These are phyloP conservation scores for Brachypterus glaber DNA, from an alignment of 2,888 invertebrate genomes.

Conservation along the genomic window DNA sequence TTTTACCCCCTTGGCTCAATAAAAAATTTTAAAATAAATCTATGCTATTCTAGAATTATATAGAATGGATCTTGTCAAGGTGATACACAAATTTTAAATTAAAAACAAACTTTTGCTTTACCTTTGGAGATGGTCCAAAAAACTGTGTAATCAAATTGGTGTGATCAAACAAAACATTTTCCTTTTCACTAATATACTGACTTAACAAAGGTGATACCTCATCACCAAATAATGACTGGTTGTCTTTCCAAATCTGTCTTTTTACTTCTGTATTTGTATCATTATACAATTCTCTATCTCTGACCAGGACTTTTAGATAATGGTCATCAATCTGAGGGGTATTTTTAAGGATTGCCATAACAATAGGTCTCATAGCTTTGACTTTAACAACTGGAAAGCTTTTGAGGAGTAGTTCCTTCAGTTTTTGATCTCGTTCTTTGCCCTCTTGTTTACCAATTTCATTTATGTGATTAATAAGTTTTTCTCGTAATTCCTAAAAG, in stretches of 20 bases:
- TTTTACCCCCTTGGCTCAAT: too few relatives aligned
- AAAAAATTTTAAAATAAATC: too few relatives aligned
- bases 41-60: too few relatives aligned
- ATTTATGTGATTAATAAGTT: constrained; percentile 70
- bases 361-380: constrained; percentile 82
- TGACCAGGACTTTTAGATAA: constrained; percentile 64
- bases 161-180: constrained; percentile 83
- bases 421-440: constrained; percentile 66
- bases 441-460: constrained; percentile 68
- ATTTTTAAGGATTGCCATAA: constrained; percentile 89
- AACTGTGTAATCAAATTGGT: constrained; percentile 73
- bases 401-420: constrained; percentile 82
- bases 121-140: constrained; percentile 89
- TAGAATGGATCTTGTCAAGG: too few relatives aligned
- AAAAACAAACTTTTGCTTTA: constrained; percentile 28
- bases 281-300: constrained; percentile 82
- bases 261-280: constrained; percentile 96
- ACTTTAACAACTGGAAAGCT: constrained; percentile 92
- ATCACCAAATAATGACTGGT: constrained; percentile 92
- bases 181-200: constrained; percentile 90
- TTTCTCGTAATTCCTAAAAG: constrained; percentile 53
- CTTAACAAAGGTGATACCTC: constrained; percentile 92
- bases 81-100: too few relatives aligned
- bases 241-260: constrained; percentile 96
- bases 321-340: constrained; percentile 90